Evolutionary conservation across 2,888 invertebrate species (phyloP).

Genomic region (Syritta pipiens): DNA sequence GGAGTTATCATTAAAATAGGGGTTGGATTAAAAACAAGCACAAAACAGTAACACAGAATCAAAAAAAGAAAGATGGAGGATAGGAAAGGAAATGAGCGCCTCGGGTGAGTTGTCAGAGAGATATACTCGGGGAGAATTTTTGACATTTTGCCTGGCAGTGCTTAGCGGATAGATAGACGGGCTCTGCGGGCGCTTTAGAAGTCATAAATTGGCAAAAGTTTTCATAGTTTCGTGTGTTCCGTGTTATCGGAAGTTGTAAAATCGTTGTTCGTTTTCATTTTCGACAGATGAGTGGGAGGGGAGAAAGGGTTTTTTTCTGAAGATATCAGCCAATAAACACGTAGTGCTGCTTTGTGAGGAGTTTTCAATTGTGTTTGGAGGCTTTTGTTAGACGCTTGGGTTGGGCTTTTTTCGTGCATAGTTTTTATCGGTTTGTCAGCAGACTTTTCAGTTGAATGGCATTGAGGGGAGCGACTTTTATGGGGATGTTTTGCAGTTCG

Average conservation of each 20-base stretch:
- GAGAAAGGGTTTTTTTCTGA: constrained; percentile 7
- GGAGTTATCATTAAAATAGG: constrained; percentile 52
- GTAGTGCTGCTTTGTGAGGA: too few relatives aligned
- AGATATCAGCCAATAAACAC: constrained; percentile 49
- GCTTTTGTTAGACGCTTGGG: too few relatives aligned
- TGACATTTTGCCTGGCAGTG: background rate
- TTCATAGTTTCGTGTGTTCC: constrained; percentile 51
- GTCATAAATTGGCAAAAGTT: constrained; percentile 65
- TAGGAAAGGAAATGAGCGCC: constrained; percentile 40
- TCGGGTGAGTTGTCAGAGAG: too few relatives aligned
- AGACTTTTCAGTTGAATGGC: too few relatives aligned
- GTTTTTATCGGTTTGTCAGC: too few relatives aligned
- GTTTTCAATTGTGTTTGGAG: too few relatives aligned
- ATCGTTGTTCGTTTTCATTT: constrained; percentile 27
- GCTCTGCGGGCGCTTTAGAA: constrained; percentile 45
- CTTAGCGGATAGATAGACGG: background rate
- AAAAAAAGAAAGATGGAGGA: constrained; percentile 57
- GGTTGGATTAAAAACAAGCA: constrained; percentile 26
- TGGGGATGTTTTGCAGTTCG: too few relatives aligned
- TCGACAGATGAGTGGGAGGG: background rate
- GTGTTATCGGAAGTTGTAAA: constrained; percentile 61
- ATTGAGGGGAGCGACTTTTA: too few relatives aligned
- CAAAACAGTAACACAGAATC: too few relatives aligned
- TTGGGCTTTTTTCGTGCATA: too few relatives aligned
- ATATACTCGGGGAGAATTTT: too few relatives aligned